A percentile compares a stretch with the other conserved stretches of the same genome.
Evolutionary conservation across 2,888 invertebrate genomes (phyloP).

Genomic region (Helleia helle): DNA sequence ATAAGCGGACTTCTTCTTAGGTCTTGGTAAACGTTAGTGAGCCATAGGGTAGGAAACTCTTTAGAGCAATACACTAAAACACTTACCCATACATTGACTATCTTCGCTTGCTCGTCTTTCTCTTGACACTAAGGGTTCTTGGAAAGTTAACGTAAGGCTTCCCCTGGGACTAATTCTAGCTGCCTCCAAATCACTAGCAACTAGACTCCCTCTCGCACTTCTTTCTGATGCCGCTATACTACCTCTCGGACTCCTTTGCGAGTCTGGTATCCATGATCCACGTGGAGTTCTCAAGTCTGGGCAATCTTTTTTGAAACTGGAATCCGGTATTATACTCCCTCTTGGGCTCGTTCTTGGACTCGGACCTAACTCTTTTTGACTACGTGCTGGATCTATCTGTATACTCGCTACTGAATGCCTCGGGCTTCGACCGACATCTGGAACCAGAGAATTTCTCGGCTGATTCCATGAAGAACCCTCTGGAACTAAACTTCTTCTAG

Average conservation of each 20-base stretch:
- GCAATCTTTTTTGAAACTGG: conserved; percentile 58
- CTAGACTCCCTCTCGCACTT: conserved; percentile 56
- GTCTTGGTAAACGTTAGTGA: too few species aligned
- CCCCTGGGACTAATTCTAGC: conserved; percentile 71
- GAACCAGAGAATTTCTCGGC: conserved; percentile 74
- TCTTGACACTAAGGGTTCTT: conserved; percentile 71
- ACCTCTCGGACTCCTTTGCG: conserved; percentile 75
- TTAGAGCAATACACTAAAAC: too few species aligned
- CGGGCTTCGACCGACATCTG: conserved; percentile 74
- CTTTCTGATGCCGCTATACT: conserved; percentile 73
- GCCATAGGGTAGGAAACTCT: too few species aligned
- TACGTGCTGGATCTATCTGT: conserved; percentile 55
- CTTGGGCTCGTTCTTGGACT: conserved; percentile 74
- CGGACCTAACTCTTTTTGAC: conserved; percentile 63
- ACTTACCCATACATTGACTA: conserved; percentile 66
- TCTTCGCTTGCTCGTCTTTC: conserved; percentile 76
- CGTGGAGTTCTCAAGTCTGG: conserved; percentile 63
- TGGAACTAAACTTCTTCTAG: conserved; percentile 75
- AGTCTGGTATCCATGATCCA: conserved; percentile 74
- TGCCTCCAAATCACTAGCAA: conserved; percentile 47
- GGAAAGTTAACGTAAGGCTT: conserved; percentile 75
- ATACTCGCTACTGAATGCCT: conserved; percentile 72
- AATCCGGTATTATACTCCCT: conserved; percentile 67
- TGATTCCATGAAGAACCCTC: conserved; percentile 72
- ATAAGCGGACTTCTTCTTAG: too few species aligned